Evolutionary conservation across 2,888 invertebrate genomes (phyloP).

Genomic region (Pammene aurita): DNA sequence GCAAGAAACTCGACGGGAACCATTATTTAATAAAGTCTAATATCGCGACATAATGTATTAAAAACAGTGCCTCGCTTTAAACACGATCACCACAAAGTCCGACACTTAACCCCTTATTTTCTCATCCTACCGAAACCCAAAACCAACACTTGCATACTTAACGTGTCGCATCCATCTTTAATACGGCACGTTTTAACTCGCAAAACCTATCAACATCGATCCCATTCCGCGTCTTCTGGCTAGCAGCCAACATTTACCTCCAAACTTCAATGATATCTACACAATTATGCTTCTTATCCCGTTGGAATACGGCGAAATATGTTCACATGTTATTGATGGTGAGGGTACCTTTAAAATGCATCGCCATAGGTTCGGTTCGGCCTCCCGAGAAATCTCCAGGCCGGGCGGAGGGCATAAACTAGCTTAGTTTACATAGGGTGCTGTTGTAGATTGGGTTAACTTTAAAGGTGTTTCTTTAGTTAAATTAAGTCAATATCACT

Average conservation of each 20-base stretch:
- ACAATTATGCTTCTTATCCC: not conserved
- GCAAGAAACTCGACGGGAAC: too few species aligned
- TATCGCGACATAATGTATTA: too few species aligned
- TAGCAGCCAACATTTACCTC: not conserved
- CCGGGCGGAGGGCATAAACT: conserved; percentile 55
- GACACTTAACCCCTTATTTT: too few species aligned
- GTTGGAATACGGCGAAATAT: not conserved
- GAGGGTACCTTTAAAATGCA: conserved; percentile 59
- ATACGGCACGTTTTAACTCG: conserved; percentile 30
- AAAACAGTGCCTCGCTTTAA: too few species aligned
- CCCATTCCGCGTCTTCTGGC: conserved; percentile 52
- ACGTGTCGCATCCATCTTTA: conserved; percentile 7
- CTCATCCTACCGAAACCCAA: too few species aligned
- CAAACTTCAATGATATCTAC: not conserved
- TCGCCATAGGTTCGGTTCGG: conserved; percentile 61
- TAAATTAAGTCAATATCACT: not conserved
- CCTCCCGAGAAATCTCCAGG: conserved; percentile 58
- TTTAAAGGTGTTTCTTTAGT: not conserved
- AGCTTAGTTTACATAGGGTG: conserved; percentile 39
- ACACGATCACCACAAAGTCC: too few species aligned
- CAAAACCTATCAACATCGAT: conserved; percentile 51
- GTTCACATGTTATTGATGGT: not conserved
- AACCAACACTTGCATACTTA: too few species aligned
- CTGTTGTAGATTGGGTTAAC: not conserved
- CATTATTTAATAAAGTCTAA: too few species aligned